Base-by-base conservation (phyloP, 2,888 invertebrate species). In the Lepas anatifera region DNA sequence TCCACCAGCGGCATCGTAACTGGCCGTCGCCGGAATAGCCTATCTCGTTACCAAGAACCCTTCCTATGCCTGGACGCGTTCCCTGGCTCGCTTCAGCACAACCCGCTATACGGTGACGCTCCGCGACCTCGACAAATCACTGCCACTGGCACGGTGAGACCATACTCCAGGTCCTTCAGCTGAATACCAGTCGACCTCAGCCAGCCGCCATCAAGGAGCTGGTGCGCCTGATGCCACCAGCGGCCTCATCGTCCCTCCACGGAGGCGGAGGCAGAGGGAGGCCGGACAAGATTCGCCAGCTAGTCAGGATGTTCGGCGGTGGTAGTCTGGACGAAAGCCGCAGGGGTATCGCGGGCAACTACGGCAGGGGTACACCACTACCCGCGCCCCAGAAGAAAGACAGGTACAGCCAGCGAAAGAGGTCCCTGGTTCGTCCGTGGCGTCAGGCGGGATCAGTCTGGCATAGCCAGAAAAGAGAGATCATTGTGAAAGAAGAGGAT, bases 1-100 rank as follows among this genome's bases (percentile, higher is more conserved):
- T 92, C 25, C 92, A 91, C 80, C 81, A 93, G 71, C 92, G 93
- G 81, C 90, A 91, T 68, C 85, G 92, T 50, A 90, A 91, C 27
- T 89, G 92, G 10, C n/a, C 92, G 92, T 80, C 87, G 89, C 74
- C 90, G 90, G 77, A 93, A 92, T 79, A 90, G 92, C 82, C 87
- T 92, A 75, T 90, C 89, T 74, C 87, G 88, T 72, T 90, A 88
- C 81, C 86, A 88, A 69, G 91, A 92, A 78, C 90, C 90, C 0
- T 89, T 91, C 76, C n/a, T n/a, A 85, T 87, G 74, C 88, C 48
- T 8, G 76, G 78, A 22, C 63, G 63, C 22, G n/a, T 63, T 3
- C 32, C 8, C n/a, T n/a, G 22, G 37, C 32, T n/a, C 63, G 22
- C 37, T 63, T 35, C 63, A 37, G 7, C 63, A 63, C 63, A 63